Evolutionary conservation across 2,888 invertebrate species (phyloP), one percentile per base, ranked within the genome.

Genomic region (Griposia aprilina): DNA sequence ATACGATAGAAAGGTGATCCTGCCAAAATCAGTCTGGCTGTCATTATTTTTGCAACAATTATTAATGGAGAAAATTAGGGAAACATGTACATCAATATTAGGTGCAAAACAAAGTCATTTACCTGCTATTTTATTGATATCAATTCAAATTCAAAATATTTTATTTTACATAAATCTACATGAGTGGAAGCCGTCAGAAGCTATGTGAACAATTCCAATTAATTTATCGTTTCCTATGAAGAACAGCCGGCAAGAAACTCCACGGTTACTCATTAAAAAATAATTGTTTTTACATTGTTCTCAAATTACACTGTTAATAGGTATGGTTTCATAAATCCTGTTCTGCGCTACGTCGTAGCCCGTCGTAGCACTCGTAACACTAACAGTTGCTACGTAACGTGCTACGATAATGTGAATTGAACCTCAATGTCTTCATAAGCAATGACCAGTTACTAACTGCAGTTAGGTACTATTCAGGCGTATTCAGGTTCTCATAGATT

Each of bases 381-480:
- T 55, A 82, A 75, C 48, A 50, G 55, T 73, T 73, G 70, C 83
- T 78, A 82, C 86, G 73, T 63, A 75, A 68, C 71, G 45, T 74
- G 55, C 72, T 60, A 78, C 73, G 30, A 60, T 66, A 74, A 62
- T 71, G 86, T 78, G 83, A 74, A 86, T 72, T 82, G 74, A 86
- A 79, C 84, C 83, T 59, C 74, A 62, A 78, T 73, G 45, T 78
- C 85, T 78, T 83, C 74, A 81, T 75, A 75, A 82, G 85, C 82
- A 84, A 78, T 75, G 82, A 66, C 59, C 71, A 80, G 80, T 82
- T 76, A 85, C 85, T 72, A 81, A 88, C 71, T 60, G 71, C 76
- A n/a, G n/a, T n/a, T n/a, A n/a, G n/a, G n/a, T 73, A 82, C 57
- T 76, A 50, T 52, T 74, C 66, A 68, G 68, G 73, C 75, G 59